phyloP scores from a whole-genome alignment of 2,797 vertebrate genomes.

The Botia almorhae region DNA sequence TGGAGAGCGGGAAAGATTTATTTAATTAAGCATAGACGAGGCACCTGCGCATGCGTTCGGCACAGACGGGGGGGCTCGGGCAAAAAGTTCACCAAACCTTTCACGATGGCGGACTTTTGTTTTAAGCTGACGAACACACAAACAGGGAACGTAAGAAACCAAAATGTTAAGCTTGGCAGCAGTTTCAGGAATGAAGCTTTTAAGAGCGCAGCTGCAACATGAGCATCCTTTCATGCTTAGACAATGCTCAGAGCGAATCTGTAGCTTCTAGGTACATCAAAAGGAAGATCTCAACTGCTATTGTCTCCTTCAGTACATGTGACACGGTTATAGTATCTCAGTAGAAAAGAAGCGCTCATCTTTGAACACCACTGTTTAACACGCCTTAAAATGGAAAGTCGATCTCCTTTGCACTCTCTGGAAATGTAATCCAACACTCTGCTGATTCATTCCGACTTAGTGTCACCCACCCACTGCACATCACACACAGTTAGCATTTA shows the following conservation, averaged over 20 bases:
- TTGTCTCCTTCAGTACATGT: conserved; percentile 49
- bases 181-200: conserved; percentile 16
- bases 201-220: conserved; percentile 44
- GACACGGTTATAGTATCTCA: conserved; percentile 53
- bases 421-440: conserved; percentile 46
- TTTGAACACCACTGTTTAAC: conserved; percentile 49
- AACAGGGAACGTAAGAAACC: conserved; percentile 25
- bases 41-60: conserved; percentile 6
- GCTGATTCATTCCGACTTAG: conserved; percentile 46
- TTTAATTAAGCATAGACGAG: conserved; percentile 38
- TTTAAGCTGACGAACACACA: conserved; percentile 20
- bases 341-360: conserved; percentile 49
- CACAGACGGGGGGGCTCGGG: conserved; percentile 45
- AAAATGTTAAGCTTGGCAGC: conserved; percentile 34
- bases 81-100: conserved; percentile 36
- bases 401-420: conserved; percentile 42
- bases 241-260: conserved; percentile 5
- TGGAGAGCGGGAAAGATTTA: conserved; percentile 39
- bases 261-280: conserved; percentile 52
- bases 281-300: conserved; percentile 26
- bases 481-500: conserved; percentile 36
- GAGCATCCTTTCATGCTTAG: conserved; percentile 33
- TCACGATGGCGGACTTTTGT: conserved; percentile 21
- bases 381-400: conserved; percentile 47
- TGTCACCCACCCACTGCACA: conserved; percentile 37